Base-by-base conservation (phyloP, 2,888 invertebrate species). In the Cremastinae sp. region DNA sequence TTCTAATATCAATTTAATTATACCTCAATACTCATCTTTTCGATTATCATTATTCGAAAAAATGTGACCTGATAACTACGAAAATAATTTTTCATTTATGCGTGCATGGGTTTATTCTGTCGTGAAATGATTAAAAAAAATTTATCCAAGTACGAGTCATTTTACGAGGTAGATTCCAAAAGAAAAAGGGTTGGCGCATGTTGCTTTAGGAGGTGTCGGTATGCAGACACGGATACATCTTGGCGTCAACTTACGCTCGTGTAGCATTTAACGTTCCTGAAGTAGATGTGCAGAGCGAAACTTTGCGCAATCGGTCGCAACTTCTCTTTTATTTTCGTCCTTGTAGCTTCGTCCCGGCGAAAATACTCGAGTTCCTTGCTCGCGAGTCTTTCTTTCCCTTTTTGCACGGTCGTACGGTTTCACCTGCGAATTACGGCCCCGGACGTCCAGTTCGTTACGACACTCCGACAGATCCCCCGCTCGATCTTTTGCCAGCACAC, bases 381-480 rank as follows among this genome's bases (percentile, higher is more conserved):
- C 53, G 53, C 36, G 59, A 64, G 53, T 59, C 62, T 51, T 76
- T 65, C 64, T 53, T 58, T 74, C 66, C 74, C 62, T 70, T 75
- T 70, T 75, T 64, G 20, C 54, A 74, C 68, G 59, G 54, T 74
- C 64, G 58, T 75, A 78, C 75, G 61, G 70, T 78, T 80, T 80
- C 80, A 78, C 80, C 76, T 77, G 78, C 74, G 80, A 80, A 77
- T 78, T 79, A 79, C 79, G 76, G 74, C 59, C 64, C 73, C 76
- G 76, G 74, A 76, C 76, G 59, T 76, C 59, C 69, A 73, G 73
- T 76, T 76, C 64, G 76, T 76, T 76, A 76, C 76, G 74, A 73
- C 64, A 66, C 10, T 49, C 36, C 47, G 41, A 56, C 2, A 68
- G 75, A 68, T 65, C 69, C 41, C 18, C 56, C 36, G 49, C 62